Base-by-base conservation (phyloP, 2,888 invertebrate genomes). In the Hydraecia micacea region DNA sequence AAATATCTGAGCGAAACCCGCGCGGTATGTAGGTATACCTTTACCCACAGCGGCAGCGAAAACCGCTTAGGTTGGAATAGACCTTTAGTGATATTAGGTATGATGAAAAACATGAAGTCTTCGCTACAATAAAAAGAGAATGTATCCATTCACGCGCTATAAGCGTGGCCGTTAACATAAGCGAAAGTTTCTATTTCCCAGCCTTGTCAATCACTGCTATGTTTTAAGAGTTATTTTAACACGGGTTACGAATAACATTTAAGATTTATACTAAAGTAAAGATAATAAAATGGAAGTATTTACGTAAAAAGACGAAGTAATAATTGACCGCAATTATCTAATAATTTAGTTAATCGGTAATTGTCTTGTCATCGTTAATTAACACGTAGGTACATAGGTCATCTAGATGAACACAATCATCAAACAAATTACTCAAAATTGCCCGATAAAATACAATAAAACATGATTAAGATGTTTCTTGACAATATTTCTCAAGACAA, bases 41-140 rank as follows among this genome's bases (percentile, higher is more conserved):
- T n/a, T n/a, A n/a, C n/a, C n/a, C n/a, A n/a, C n/a, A n/a, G n/a
- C n/a, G n/a, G n/a, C n/a, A n/a, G n/a, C n/a, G n/a, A n/a, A n/a
- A n/a, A n/a, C n/a, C n/a, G n/a, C n/a, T n/a, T n/a, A n/a, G n/a
- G n/a, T n/a, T n/a, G n/a, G n/a, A n/a, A n/a, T n/a, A n/a, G n/a
- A n/a, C n/a, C n/a, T n/a, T n/a, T 46, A 4, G 13, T 13, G 46
- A 13, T 4, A 46, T 2, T 11, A 32, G 25, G 46, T 52, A 18
- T 62, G 21, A n/a, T 36, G 58, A 32, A 67, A 68, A 68, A 36
- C 13, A n/a, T 39, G 8, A 28, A 21, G 1, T 66, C 28, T 76
- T 60, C 25, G 49, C 60, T 46, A 77, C 63, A 71, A 63, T 55
- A 28, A 78, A 78, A 79, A 79, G 65, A 65, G 28, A 78, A 77